Evolutionary conservation across 2,888 invertebrate genomes (phyloP).

Genomic region (Pedicia rivosa): DNA sequence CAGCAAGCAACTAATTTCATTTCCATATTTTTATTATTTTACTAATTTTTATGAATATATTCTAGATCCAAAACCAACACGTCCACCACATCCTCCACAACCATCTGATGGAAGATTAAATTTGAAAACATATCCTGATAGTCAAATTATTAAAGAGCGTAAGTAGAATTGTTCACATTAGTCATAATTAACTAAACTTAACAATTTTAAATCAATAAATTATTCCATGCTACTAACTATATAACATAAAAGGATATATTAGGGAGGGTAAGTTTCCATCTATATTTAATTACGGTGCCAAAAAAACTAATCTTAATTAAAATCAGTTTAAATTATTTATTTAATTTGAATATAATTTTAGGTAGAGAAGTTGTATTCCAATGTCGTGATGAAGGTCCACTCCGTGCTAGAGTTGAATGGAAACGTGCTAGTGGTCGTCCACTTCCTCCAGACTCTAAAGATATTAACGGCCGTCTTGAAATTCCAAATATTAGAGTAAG

Average conservation of each 20-base stretch:
- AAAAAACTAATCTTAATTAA: not conserved
- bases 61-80: no score
- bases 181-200: not conserved
- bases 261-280: constrained; percentile 32
- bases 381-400: constrained; percentile 79
- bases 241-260: constrained; percentile 25
- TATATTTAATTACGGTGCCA: no score
- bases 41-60: no score
- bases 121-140: constrained; percentile 58
- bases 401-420: constrained; percentile 62
- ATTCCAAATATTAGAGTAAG: constrained; percentile 61
- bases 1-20: no score
- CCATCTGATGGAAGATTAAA: constrained; percentile 33
- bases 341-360: constrained; percentile 1
- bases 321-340: not conserved
- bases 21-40: no score
- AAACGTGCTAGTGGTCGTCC: constrained; percentile 50
- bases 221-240: no score
- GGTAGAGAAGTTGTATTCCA: constrained; percentile 87
- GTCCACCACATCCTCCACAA: constrained; percentile 10
- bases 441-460: constrained; percentile 60
- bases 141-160: constrained; percentile 74
- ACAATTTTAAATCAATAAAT: no score
- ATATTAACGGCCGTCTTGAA: constrained; percentile 65
- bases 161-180: constrained; percentile 32